Base-by-base conservation (phyloP, 2,113 vertebrate genomes). In the Stigmatopora nigra region DNA sequence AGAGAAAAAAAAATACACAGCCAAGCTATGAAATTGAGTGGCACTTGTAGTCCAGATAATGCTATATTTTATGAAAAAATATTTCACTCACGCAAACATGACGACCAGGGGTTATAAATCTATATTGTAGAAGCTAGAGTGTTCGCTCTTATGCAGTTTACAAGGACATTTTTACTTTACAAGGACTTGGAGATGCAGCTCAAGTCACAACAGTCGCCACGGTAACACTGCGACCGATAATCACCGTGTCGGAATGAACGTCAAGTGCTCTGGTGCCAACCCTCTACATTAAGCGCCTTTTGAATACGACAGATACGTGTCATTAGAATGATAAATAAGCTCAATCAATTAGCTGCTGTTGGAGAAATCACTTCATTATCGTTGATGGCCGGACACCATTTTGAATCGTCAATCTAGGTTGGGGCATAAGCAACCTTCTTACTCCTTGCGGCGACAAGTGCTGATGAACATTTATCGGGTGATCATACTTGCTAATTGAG, bases 401-500 rank as follows among this genome's bases (percentile, higher is more conserved):
- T 62, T 38, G 36, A 20, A 48, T 61, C 41, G 7, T 46, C 41
- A 45, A 45, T 20, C 38, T 44, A 19, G 14, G 20, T 45, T 11
- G 38, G 58, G 35, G 16, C 52, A 14, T 13, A 2, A 25, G 13
- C 20, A 17, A n/a, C 4, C 57, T 6, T 11, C 8, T 35, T 0
- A 5, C 31, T 9, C 58, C 58, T 38, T 60, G 58, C 58, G 12
- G 36, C 58, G 76, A 45, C 66, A 45, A 74, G 86, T 87, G 82
- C 88, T 86, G 87, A 90, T 88, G 78, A 69, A 46, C 67, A 64
- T 77, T 82, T 89, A 89, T 90, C 85, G 74, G 75, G 51, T 55
- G 67, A 87, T 88, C 86, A 87, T 79, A 79, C 76, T 88, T 82
- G 83, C 82, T 89, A 88, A 91, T 86, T 88, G 84, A 87, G 86